A percentile compares a stretch with the other conserved stretches of the same genome.
Conservation (phyloP, 2,797 vertebrate genomes). For the Takifugu ocellatus region DNA sequence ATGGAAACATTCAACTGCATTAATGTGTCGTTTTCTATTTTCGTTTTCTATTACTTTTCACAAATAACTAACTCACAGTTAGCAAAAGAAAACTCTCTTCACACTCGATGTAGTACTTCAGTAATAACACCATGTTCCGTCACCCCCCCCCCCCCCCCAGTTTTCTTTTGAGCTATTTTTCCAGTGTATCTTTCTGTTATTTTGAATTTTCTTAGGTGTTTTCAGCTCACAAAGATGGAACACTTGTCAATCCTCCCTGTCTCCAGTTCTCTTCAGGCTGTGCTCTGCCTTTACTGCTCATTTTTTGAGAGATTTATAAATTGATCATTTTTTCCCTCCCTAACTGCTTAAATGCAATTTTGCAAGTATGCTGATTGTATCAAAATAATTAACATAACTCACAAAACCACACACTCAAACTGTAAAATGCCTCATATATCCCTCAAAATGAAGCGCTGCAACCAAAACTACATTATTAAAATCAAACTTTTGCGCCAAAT, state of each 20-base stretch:
- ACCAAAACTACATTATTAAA: no score
- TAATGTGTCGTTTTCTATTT: background rate
- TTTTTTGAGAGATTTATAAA: no score
- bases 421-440: no score
- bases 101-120: background rate
- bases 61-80: background rate
- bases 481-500: no score
- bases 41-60: slow-evolving; percentile 1
- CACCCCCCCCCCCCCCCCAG: background rate
- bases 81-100: background rate
- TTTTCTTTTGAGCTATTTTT: background rate
- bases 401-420: no score
- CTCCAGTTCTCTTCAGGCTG: background rate
- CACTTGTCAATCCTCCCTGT: background rate
- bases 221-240: background rate
- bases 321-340: no score
- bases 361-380: no score
- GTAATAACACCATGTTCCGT: slow-evolving; percentile 29
- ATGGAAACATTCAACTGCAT: background rate
- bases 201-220: slow-evolving; percentile 8
- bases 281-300: no score
- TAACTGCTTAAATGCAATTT: no score
- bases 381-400: no score
- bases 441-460: no score
- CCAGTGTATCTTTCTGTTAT: background rate